Conservation (phyloP, 2,113 vertebrate genomes). For the Monarcha castaneiventris region DNA sequence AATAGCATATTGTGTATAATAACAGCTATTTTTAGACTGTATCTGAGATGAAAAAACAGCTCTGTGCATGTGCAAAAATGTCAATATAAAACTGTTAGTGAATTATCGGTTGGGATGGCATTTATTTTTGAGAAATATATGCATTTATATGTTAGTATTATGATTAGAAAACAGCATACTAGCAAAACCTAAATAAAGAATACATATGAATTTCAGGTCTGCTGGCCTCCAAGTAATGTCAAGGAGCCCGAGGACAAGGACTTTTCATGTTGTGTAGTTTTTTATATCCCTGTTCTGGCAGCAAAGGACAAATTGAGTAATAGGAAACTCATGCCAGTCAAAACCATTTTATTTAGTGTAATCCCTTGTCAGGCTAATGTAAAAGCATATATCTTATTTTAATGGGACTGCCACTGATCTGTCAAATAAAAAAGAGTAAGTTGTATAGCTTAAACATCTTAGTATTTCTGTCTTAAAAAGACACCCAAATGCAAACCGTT, state of each 20-base stretch:
- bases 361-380: slow-evolving; percentile 63
- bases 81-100: background rate
- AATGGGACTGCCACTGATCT: slow-evolving; percentile 59
- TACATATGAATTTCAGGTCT: background rate
- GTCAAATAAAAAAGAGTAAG: slow-evolving; percentile 42
- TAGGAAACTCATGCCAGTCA: slow-evolving; percentile 61
- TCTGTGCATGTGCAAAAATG: background rate
- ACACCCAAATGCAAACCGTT: background rate
- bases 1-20: background rate
- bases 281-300: slow-evolving; percentile 57
- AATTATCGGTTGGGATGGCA: background rate
- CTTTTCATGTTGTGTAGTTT: background rate
- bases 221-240: background rate
- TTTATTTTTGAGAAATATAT: background rate
- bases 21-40: background rate
- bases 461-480: background rate
- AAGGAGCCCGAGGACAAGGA: background rate
- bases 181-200: background rate
- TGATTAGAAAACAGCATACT: background rate
- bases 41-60: background rate
- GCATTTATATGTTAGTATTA: background rate
- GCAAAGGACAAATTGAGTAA: slow-evolving; percentile 66
- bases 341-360: slow-evolving; percentile 65
- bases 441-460: background rate
- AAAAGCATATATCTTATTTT: slow-evolving; percentile 52